Percentiles rank a stretch among this genome's conserved stretches.
Evolutionary conservation across 2,888 invertebrate genomes (phyloP).

Genomic region (Neelides folsomi): DNA sequence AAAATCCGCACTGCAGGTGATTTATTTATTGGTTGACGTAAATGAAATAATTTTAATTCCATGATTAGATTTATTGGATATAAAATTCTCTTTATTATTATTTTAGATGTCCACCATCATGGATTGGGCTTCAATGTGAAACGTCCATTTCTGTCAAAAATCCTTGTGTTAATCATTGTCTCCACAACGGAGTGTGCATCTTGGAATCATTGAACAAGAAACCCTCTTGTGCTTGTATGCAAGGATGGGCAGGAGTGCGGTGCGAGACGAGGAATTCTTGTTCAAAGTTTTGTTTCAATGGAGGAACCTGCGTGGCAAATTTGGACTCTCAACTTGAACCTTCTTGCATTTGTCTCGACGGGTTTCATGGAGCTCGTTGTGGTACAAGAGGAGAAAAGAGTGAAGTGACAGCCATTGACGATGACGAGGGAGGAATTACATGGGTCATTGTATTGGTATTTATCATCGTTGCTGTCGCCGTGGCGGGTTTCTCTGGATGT

Average conservation of each 20-base stretch:
- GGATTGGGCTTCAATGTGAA: constrained; percentile 47
- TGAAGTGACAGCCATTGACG: constrained; percentile 8
- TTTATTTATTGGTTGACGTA: too few relatives aligned
- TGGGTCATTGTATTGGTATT: constrained; percentile 32
- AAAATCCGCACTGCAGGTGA: constrained; percentile 1
- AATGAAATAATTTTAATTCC: too few relatives aligned
- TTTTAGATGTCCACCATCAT: constrained; percentile 42
- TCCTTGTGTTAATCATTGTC: constrained; percentile 38
- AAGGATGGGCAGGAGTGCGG: constrained; percentile 44
- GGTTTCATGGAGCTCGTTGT: constrained; percentile 1
- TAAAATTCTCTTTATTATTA: too few relatives aligned
- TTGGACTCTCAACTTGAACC: constrained; percentile 37
- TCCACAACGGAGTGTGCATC: constrained; percentile 49
- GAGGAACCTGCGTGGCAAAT: constrained; percentile 42
- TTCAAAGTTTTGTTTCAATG: constrained; percentile 43
- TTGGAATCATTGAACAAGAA: constrained; percentile 40
- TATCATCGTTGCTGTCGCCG: constrained; percentile 31
- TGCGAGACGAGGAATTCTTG: constrained; percentile 41
- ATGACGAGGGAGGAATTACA: constrained; percentile 25
- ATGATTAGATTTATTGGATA: too few relatives aligned
- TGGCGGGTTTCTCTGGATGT: constrained; percentile 31
- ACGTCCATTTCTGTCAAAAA: constrained; percentile 47
- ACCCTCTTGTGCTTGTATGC: constrained; percentile 46
- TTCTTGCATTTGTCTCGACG: constrained; percentile 34
- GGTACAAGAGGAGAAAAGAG: neutral